Evolutionary conservation across 2,113 vertebrate species (phyloP).

Genomic region (Crotalus viridis): DNA sequence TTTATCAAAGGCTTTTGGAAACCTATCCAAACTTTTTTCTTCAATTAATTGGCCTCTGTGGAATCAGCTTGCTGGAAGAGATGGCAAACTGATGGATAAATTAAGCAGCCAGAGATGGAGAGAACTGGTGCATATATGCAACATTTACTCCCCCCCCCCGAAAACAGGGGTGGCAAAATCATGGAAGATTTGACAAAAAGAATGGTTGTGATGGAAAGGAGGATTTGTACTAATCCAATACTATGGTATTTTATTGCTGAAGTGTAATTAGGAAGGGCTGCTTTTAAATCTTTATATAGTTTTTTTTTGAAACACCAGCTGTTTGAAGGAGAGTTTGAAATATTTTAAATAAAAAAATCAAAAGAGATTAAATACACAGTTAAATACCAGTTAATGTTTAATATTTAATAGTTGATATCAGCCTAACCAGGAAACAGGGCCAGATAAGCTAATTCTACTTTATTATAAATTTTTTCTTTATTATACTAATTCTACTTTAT

Average conservation of each 20-base stretch:
- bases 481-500: background rate
- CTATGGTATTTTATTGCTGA: background rate
- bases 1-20: background rate
- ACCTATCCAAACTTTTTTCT: background rate
- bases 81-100: background rate
- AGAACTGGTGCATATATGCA: background rate
- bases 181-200: background rate
- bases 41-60: background rate
- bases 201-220: background rate
- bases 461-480: background rate
- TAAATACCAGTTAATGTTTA: background rate
- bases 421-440: background rate
- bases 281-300: background rate
- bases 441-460: background rate
- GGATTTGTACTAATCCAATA: background rate
- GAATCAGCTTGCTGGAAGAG: background rate
- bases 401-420: background rate
- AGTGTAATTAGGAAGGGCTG: background rate
- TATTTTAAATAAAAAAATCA: background rate
- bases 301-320: background rate
- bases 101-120: background rate
- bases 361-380: background rate
- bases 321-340: background rate
- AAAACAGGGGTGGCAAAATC: background rate
- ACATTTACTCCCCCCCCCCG: background rate